Evolutionary conservation across 2,797 vertebrate species (phyloP).

Genomic region (Pelobates cultripes): DNA sequence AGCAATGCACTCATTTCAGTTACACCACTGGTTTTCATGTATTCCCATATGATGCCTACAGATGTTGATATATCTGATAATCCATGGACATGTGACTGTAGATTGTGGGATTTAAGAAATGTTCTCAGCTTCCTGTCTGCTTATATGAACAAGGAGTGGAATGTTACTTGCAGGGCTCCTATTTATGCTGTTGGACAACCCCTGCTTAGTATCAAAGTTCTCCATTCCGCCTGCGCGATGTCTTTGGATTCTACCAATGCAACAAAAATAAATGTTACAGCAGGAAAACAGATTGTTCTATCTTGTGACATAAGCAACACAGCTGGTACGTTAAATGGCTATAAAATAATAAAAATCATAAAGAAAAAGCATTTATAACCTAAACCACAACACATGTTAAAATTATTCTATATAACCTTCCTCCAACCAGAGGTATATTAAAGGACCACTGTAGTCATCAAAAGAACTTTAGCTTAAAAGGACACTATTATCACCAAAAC

Average conservation of each 20-base stretch:
- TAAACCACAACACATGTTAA: no score
- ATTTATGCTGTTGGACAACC: slow-evolving; percentile 63
- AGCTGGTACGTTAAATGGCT: slow-evolving; percentile 33
- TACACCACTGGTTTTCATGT: slow-evolving; percentile 68
- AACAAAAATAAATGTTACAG: slow-evolving; percentile 65
- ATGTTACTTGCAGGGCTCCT: slow-evolving; percentile 70
- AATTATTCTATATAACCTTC: no score
- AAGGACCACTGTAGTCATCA: no score
- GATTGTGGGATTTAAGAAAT: slow-evolving; percentile 66
- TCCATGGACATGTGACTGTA: slow-evolving; percentile 77
- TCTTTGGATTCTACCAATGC: slow-evolving; percentile 55
- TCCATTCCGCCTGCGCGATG: slow-evolving; percentile 67
- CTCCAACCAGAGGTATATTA: no score
- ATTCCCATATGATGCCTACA: slow-evolving; percentile 69
- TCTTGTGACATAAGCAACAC: neutral
- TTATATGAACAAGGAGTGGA: slow-evolving; percentile 65
- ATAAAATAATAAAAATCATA: no score
- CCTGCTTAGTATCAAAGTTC: slow-evolving; percentile 69
- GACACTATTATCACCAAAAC: no score
- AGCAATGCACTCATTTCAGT: slow-evolving; percentile 77
- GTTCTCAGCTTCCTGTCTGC: slow-evolving; percentile 66
- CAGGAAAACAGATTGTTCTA: slow-evolving; percentile 68
- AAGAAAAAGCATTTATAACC: no score
- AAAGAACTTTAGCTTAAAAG: no score
- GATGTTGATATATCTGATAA: slow-evolving; percentile 71